Percentiles rank a stretch among this genome's conserved stretches.
Evolutionary conservation across 2,888 invertebrate species (phyloP).

Genomic region (Ditylenchus weischeri): DNA sequence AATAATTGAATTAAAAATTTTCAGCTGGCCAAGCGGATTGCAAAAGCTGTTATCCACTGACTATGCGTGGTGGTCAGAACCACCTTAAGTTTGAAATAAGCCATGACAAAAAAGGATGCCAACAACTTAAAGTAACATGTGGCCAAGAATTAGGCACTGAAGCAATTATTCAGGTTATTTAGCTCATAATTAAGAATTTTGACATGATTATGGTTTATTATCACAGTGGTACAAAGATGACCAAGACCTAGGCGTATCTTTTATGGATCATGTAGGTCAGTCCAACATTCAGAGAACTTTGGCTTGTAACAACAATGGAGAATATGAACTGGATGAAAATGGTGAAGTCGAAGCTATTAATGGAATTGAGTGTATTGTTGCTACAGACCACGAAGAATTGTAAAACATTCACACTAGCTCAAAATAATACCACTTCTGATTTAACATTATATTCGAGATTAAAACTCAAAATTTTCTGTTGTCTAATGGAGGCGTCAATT

Average conservation of each 20-base stretch:
- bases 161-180: slow-evolving; percentile 10
- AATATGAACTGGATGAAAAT: slow-evolving; percentile 10
- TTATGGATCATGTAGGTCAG: slow-evolving; percentile 6
- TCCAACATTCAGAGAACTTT: background rate
- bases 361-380: slow-evolving; percentile 10
- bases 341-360: slow-evolving; percentile 8
- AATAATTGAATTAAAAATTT: no score
- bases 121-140: slow-evolving; percentile 5
- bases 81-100: background rate
- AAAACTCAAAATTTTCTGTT: no score
- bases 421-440: no score
- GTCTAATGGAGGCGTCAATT: no score
- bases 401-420: background rate
- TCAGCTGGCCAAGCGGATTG: background rate
- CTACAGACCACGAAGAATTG: slow-evolving; percentile 10
- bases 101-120: background rate
- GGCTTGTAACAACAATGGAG: slow-evolving; percentile 1
- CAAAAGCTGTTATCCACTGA: slow-evolving; percentile 6
- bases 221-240: slow-evolving; percentile 5
- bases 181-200: background rate
- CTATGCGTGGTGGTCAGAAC: background rate
- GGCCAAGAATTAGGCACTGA: slow-evolving; percentile 5
- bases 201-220: background rate
- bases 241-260: slow-evolving; percentile 5
- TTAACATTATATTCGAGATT: no score